phyloP scores from a whole-genome alignment of 2,113 vertebrate species.

The Aix galericulata region DNA sequence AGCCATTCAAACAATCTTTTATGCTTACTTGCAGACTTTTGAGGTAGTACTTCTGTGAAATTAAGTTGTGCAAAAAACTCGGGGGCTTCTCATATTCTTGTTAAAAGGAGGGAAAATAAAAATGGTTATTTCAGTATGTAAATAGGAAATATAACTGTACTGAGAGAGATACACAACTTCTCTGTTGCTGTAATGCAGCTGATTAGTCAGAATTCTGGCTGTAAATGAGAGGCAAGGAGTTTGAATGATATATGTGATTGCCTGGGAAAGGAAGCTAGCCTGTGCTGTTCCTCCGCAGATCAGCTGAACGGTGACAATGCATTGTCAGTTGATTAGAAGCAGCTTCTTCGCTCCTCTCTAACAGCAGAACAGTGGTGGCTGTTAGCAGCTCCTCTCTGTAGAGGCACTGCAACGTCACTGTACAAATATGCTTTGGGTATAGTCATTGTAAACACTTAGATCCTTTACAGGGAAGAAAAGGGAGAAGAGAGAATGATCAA shows the following conservation, averaged over 20 bases:
- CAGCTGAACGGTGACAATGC: neutral
- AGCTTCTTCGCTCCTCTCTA: neutral
- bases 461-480: neutral
- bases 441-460: constrained; percentile 21
- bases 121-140: neutral
- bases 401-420: neutral
- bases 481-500: neutral
- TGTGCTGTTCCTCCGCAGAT: neutral
- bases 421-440: neutral
- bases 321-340: neutral
- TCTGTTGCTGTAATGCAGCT: neutral
- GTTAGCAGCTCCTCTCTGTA: neutral
- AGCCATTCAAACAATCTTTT: neutral
- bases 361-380: neutral
- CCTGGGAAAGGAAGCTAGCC: neutral
- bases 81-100: neutral
- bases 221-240: neutral
- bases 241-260: neutral
- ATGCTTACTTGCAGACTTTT: constrained; percentile 6
- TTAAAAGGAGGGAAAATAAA: neutral
- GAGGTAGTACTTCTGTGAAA: neutral
- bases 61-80: neutral
- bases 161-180: neutral
- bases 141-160: neutral
- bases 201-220: neutral